Conservation (phyloP, 2,888 invertebrate genomes). For the Byasa hedistus region DNA sequence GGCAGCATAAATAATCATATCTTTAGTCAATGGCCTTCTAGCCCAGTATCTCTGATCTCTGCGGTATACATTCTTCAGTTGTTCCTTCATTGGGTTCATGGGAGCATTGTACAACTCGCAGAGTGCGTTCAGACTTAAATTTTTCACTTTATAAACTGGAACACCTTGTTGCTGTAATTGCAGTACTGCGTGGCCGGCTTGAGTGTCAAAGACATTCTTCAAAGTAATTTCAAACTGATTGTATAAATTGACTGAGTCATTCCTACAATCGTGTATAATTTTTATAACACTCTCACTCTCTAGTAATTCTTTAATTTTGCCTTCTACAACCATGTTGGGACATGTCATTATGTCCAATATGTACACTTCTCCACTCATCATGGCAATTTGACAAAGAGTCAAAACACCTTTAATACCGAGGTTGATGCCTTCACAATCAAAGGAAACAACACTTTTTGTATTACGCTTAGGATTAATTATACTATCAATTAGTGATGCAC, state of each 20-base stretch:
- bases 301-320: constrained; percentile 88
- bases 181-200: constrained; percentile 94
- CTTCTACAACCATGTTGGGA: constrained; percentile 87
- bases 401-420: constrained; percentile 93
- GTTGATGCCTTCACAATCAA: constrained; percentile 97
- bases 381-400: constrained; percentile 92
- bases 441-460: constrained; percentile 84
- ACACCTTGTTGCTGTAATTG: constrained; percentile 93
- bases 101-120: constrained; percentile 94
- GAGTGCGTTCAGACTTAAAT: constrained; percentile 93
- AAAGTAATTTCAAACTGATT: constrained; percentile 91
- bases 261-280: constrained; percentile 95
- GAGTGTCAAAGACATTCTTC: constrained; percentile 94
- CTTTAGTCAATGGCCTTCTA: constrained; percentile 90
- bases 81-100: constrained; percentile 94
- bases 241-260: constrained; percentile 92
- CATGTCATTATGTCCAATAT: constrained; percentile 93
- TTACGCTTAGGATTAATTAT: constrained; percentile 81
- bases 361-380: constrained; percentile 89
- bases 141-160: constrained; percentile 96
- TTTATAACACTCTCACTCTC: constrained; percentile 91
- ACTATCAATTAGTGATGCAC: constrained; percentile 86
- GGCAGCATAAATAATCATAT: constrained; percentile 95
- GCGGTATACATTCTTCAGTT: constrained; percentile 90
- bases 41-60: constrained; percentile 94